phyloP scores from a whole-genome alignment of 1,140 invertebrate genomes.

The Arctopsyche grandis region DNA sequence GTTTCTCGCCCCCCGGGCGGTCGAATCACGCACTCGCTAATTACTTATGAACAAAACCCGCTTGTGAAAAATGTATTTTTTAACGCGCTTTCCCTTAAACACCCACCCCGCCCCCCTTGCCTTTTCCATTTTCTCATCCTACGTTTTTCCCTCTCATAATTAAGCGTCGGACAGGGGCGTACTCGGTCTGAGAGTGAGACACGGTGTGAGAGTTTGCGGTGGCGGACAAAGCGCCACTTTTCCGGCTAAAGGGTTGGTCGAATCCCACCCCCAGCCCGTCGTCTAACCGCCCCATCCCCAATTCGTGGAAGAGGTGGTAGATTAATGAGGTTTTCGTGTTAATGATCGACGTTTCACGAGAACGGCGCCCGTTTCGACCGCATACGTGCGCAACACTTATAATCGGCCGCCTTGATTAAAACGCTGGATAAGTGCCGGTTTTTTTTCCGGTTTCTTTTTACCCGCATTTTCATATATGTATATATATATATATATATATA shows the following conservation, averaged over 20 bases:
- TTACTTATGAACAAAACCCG: slow-evolving; percentile 51
- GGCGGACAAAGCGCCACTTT: slow-evolving; percentile 11
- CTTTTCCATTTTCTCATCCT: neutral
- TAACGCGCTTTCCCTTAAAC: slow-evolving; percentile 33
- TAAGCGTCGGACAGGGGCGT: slow-evolving; percentile 35
- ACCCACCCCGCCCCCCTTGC: neutral
- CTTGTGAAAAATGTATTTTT: slow-evolving; percentile 48
- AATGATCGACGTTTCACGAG: slow-evolving; percentile 52
- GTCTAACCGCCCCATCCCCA: neutral
- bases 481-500: neutral
- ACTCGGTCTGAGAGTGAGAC: neutral
- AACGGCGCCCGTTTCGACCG: slow-evolving; percentile 19
- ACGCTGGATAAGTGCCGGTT: neutral
- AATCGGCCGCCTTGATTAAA: slow-evolving; percentile 28
- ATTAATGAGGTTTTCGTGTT: slow-evolving; percentile 51
- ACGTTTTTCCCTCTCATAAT: slow-evolving; percentile 38
- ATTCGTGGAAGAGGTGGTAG: slow-evolving; percentile 22
- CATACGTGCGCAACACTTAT: slow-evolving; percentile 5
- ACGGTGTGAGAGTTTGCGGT: neutral
- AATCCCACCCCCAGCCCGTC: neutral
- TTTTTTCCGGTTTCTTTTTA: neutral
- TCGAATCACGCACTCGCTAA: slow-evolving; percentile 53
- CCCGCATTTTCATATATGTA: neutral
- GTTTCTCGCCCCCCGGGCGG: slow-evolving; percentile 24
- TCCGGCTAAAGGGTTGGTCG: slow-evolving; percentile 25